Evolutionary conservation across 2,113 vertebrate species (phyloP).

Genomic region (Takifugu flavidus): DNA sequence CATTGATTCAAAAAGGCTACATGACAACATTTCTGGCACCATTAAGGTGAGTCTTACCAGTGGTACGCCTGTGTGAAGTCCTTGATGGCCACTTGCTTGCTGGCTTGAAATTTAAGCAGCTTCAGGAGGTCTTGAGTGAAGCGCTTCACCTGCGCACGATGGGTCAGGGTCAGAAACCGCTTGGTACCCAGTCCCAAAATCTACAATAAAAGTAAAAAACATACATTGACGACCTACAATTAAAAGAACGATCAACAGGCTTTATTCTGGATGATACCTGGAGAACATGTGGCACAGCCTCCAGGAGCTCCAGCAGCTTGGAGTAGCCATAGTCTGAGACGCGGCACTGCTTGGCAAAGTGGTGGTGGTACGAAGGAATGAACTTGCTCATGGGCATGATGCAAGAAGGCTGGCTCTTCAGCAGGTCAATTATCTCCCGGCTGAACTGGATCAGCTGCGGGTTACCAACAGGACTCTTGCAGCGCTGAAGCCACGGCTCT

Average conservation of each 20-base stretch:
- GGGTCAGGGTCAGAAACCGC: constrained; percentile 89
- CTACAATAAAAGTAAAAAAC: constrained; percentile 63
- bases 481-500: constrained; percentile 93
- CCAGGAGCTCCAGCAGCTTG: constrained; percentile 90
- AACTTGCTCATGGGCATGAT: constrained; percentile 89
- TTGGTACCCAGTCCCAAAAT: constrained; percentile 95
- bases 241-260: neutral
- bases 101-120: constrained; percentile 96
- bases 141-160: constrained; percentile 95
- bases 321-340: constrained; percentile 97
- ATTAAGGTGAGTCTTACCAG: constrained; percentile 79
- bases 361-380: constrained; percentile 94
- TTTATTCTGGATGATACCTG: constrained; percentile 71
- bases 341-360: constrained; percentile 96
- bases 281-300: constrained; percentile 94
- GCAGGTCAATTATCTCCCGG: constrained; percentile 91
- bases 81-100: constrained; percentile 89
- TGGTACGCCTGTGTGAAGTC: constrained; percentile 97
- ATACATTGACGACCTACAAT: neutral
- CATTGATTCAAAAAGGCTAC: neutral
- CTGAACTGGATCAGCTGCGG: constrained; percentile 98
- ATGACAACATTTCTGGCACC: neutral
- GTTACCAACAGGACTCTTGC: constrained; percentile 94
- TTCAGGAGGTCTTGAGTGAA: constrained; percentile 96
- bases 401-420: constrained; percentile 87